Conservation (phyloP, 1,140 invertebrate genomes). For the Steinernema feltiae region DNA sequence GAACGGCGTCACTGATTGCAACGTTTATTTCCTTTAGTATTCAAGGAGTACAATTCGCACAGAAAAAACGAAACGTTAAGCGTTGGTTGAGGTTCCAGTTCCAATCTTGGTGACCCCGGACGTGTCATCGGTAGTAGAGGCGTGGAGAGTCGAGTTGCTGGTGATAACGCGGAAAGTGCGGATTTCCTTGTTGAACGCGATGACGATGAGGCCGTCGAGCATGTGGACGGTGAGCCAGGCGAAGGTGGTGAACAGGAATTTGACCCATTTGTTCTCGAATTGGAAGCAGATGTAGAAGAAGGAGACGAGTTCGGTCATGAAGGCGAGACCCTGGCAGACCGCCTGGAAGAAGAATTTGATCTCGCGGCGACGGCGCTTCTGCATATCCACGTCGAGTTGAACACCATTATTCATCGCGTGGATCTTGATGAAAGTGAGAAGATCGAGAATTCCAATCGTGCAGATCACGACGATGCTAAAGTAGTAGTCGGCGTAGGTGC, state of each 20-base stretch:
- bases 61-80: too few species aligned
- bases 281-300: constrained; percentile 17
- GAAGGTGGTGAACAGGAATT: constrained; percentile 15
- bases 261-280: constrained; percentile 19
- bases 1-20: too few species aligned
- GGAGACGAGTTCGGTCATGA: constrained; percentile 20
- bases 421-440: background rate
- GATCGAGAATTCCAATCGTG: background rate
- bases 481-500: constrained; percentile 8
- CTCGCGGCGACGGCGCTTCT: background rate
- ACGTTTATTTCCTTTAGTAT: too few species aligned
- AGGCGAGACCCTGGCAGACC: constrained; percentile 11
- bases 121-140: background rate
- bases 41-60: too few species aligned
- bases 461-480: background rate
- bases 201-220: constrained; percentile 11
- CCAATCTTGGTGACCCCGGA: background rate
- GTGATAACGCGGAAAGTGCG: background rate
- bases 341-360: constrained; percentile 17
- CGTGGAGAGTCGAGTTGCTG: background rate
- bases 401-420: background rate
- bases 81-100: too few species aligned
- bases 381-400: background rate
- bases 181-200: constrained; percentile 5
- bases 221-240: constrained; percentile 20